Conservation (phyloP, 1,140 invertebrate genomes). For the Latrodectus geometricus region DNA sequence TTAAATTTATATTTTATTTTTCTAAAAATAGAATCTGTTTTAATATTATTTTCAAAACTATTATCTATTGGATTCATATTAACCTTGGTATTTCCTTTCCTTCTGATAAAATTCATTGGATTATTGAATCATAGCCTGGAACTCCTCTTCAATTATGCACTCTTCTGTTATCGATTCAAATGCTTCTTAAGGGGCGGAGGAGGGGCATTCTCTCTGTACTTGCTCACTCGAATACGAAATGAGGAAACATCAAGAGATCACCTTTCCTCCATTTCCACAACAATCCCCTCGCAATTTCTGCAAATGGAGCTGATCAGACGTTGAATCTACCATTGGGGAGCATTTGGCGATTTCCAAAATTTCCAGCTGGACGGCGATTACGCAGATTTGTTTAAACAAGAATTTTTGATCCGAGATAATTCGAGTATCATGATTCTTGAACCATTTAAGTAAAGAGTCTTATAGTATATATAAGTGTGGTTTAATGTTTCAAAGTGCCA, state of each 20-base stretch:
- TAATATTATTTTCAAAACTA: no score
- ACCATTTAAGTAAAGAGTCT: no score
- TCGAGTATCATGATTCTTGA: no score
- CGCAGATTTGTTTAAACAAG: no score
- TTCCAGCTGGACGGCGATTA: background rate
- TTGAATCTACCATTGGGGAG: background rate
- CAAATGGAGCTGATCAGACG: background rate
- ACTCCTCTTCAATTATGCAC: constrained; percentile 30
- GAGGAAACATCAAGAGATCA: constrained; percentile 18
- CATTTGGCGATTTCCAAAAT: background rate
- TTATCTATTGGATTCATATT: no score
- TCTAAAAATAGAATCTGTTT: no score
- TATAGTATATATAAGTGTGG: no score
- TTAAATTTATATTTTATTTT: no score
- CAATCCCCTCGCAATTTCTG: background rate
- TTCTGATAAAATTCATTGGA: no score
- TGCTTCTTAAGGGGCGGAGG: constrained; percentile 44
- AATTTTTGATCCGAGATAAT: no score
- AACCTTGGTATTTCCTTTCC: no score
- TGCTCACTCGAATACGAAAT: background rate
- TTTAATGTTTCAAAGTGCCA: no score
- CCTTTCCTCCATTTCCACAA: background rate
- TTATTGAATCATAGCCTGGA: background rate
- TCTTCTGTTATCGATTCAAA: constrained; percentile 40
- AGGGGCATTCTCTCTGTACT: constrained; percentile 10